phyloP scores from a whole-genome alignment of 2,113 vertebrate species.

The Egretta garzetta region DNA sequence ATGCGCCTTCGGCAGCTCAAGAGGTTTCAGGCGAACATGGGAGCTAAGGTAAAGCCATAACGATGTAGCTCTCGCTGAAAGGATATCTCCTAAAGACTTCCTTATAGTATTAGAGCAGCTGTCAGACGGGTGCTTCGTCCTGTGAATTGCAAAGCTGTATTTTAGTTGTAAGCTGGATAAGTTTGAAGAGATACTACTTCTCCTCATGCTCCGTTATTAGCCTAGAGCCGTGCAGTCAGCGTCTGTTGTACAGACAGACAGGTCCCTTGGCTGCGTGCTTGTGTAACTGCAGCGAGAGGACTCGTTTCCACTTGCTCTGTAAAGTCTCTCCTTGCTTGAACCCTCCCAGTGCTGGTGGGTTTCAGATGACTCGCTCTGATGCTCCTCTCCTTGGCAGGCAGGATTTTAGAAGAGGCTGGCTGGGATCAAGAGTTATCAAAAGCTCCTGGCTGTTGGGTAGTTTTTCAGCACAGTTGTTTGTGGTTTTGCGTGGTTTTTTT shows the following conservation, averaged over 20 bases:
- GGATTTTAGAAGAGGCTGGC: not conserved
- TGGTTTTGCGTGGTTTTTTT: no score
- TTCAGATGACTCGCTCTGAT: fast-evolving
- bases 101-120: fast-evolving
- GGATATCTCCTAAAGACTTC: not conserved
- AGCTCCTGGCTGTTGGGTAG: not conserved
- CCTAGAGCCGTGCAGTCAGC: fast-evolving
- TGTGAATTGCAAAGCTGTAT: not conserved
- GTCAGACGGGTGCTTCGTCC: fast-evolving
- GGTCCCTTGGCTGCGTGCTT: not conserved
- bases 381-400: not conserved
- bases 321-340: not conserved
- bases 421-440: not conserved
- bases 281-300: not conserved
- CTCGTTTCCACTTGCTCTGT: not conserved
- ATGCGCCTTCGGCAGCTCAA: conserved; percentile 96
- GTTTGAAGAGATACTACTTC: not conserved
- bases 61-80: not conserved
- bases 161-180: not conserved
- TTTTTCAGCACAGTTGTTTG: not conserved
- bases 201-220: fast-evolving
- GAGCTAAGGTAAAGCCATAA: conserved; percentile 83
- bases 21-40: conserved; percentile 89
- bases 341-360: not conserved
- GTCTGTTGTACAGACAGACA: not conserved